These are phyloP conservation scores for Sebastolobus altivelis DNA, from an alignment of 2,797 vertebrate species.

Conservation along the genomic window DNA sequence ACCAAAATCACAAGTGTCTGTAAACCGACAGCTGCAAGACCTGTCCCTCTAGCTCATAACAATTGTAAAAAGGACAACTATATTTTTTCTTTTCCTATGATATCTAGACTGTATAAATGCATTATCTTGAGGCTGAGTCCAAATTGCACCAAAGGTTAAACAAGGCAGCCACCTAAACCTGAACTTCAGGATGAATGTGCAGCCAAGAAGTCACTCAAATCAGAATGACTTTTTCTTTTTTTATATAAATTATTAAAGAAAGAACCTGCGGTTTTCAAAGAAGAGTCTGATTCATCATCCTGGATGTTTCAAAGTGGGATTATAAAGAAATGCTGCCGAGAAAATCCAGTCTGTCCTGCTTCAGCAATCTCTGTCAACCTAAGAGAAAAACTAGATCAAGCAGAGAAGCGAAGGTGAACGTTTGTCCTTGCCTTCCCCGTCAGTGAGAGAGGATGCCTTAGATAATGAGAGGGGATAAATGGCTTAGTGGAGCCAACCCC, in stretches of 20 bases:
- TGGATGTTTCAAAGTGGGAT: slow-evolving; percentile 57
- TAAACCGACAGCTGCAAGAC: background rate
- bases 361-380: slow-evolving; percentile 60
- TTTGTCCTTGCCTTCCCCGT: slow-evolving; percentile 69
- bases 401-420: slow-evolving; percentile 63
- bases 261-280: slow-evolving; percentile 46
- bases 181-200: slow-evolving; percentile 22
- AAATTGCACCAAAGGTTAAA: background rate
- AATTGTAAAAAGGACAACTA: background rate
- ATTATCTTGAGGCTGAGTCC: background rate
- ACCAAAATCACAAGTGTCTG: background rate
- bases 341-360: slow-evolving; percentile 66
- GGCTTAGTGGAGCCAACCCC: slow-evolving; percentile 19
- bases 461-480: slow-evolving; percentile 45
- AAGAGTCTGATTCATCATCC: slow-evolving; percentile 49
- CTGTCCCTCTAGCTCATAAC: background rate
- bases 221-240: slow-evolving; percentile 4
- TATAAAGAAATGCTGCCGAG: slow-evolving; percentile 58
- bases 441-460: slow-evolving; percentile 43
- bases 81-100: background rate
- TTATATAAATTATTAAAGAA: slow-evolving; percentile 20
- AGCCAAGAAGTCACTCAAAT: slow-evolving; percentile 21
- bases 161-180: slow-evolving; percentile 1
- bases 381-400: slow-evolving; percentile 61
- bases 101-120: background rate